Evolutionary conservation across 2,797 vertebrate species (phyloP).

Genomic region (Anabas testudineus): DNA sequence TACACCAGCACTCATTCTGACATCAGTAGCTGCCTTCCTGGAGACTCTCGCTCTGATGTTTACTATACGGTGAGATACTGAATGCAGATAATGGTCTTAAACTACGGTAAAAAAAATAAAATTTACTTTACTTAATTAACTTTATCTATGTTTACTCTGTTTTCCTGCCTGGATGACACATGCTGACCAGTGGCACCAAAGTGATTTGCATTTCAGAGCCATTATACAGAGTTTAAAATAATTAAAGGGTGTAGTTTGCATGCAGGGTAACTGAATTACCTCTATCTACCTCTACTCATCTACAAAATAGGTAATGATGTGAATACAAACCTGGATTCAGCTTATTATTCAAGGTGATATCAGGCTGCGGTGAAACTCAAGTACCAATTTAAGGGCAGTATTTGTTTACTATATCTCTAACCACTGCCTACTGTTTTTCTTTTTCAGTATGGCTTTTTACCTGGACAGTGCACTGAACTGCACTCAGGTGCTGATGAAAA

Average conservation of each 20-base stretch:
- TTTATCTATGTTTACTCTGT: too few relatives aligned
- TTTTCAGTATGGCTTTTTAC: constrained; percentile 92
- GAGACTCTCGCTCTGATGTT: constrained; percentile 89
- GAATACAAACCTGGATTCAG: background rate
- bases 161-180: too few relatives aligned
- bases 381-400: too few relatives aligned
- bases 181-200: background rate
- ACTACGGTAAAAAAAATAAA: background rate
- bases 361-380: background rate
- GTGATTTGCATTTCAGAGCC: background rate
- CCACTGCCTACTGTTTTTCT: background rate
- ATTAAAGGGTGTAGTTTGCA: background rate
- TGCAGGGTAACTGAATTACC: background rate
- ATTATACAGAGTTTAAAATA: background rate
- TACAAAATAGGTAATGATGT: background rate
- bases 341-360: background rate
- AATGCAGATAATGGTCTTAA: background rate
- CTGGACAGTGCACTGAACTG: constrained; percentile 90
- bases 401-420: background rate
- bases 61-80: constrained; percentile 88
- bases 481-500: constrained; percentile 88
- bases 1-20: constrained; percentile 83
- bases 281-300: too few relatives aligned
- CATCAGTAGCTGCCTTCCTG: constrained; percentile 85
- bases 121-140: too few relatives aligned